A percentile compares a stretch with the other conserved stretches of the same genome.
Evolutionary conservation across 2,113 vertebrate species (phyloP).

Genomic region (Gnathonemus echidnorhynchus): DNA sequence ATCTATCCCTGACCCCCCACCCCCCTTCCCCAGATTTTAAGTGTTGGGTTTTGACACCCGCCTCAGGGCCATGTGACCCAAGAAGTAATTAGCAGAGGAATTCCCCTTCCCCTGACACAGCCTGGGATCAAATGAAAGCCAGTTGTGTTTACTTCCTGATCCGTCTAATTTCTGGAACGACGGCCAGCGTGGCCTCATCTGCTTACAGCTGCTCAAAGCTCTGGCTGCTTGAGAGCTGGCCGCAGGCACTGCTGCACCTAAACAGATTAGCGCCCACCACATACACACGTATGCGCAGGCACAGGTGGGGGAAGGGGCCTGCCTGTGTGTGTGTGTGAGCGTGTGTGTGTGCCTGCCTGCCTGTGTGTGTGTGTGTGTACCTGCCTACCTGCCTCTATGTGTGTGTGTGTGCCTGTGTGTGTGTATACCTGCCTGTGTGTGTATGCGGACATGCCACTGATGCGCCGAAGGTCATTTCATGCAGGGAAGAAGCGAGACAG

Average conservation of each 20-base stretch:
- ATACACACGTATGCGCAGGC: constrained; percentile 27
- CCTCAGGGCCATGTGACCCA: constrained; percentile 76
- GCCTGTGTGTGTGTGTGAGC: background rate
- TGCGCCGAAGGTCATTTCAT: background rate
- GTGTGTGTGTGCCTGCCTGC: background rate
- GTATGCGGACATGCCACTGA: background rate
- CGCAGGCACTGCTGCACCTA: constrained; percentile 67
- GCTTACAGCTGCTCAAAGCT: constrained; percentile 75
- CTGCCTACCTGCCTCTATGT: no score
- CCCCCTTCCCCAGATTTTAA: constrained; percentile 54
- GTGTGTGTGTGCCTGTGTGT: no score
- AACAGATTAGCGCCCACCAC: constrained; percentile 74
- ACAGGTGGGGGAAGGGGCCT: constrained; percentile 1
- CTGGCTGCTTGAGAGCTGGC: constrained; percentile 74
- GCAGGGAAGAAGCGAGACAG: background rate
- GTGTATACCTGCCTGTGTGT: background rate
- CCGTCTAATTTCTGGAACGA: constrained; percentile 88
- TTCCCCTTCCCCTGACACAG: constrained; percentile 65
- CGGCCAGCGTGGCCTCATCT: constrained; percentile 76
- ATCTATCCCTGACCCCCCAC: background rate
- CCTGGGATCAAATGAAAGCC: constrained; percentile 82
- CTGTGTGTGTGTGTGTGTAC: no score
- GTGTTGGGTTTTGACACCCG: constrained; percentile 78
- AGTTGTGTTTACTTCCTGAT: constrained; percentile 92
- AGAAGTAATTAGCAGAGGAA: constrained; percentile 92